phyloP scores from a whole-genome alignment of 1,140 invertebrate genomes.

The Vanessa tameamea region DNA sequence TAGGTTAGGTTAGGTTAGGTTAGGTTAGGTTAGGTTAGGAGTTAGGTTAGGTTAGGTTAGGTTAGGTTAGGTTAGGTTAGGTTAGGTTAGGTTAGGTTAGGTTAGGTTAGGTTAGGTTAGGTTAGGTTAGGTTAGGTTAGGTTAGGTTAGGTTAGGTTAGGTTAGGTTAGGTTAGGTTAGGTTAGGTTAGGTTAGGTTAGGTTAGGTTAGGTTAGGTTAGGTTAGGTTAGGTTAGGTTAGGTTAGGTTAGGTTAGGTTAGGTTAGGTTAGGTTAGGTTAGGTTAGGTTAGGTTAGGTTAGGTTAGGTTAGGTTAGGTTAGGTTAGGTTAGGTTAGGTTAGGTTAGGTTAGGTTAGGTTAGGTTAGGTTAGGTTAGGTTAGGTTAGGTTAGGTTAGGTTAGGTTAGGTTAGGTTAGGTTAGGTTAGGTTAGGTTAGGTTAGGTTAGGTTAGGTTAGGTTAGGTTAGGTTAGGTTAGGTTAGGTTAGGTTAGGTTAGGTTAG shows the following conservation, averaged over 20 bases:
- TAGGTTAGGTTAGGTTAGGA: conserved; percentile 46
- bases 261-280: conserved; percentile 46
- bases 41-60: too few species aligned
- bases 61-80: conserved; percentile 46
- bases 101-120: conserved; percentile 48
- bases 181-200: conserved; percentile 46
- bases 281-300: conserved; percentile 44
- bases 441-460: too few species aligned
- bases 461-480: too few species aligned
- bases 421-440: too few species aligned
- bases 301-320: conserved; percentile 21
- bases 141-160: conserved; percentile 46
- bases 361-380: too few species aligned
- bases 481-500: too few species aligned
- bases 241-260: conserved; percentile 40
- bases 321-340: too few species aligned
- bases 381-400: too few species aligned
- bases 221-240: conserved; percentile 43
- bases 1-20: conserved; percentile 37
- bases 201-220: conserved; percentile 43
- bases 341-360: too few species aligned
- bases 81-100: conserved; percentile 46
- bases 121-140: conserved; percentile 47
- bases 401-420: too few species aligned
- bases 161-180: conserved; percentile 45